phyloP scores from a whole-genome alignment of 2,888 invertebrate genomes.

The Gastracanthus pulcherrimus region DNA sequence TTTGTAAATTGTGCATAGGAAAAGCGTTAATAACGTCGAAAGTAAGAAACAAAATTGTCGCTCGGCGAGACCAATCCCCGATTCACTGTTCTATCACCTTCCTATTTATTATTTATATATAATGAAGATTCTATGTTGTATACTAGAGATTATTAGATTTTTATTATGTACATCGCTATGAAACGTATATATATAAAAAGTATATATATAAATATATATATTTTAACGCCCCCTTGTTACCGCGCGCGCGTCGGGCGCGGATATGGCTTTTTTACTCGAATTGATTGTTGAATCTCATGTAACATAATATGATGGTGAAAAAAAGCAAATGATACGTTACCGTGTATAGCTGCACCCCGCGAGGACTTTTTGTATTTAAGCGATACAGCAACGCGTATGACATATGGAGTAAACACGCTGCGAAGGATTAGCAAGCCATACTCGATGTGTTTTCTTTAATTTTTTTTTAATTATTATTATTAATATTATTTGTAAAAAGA shows the following conservation, averaged over 20 bases:
- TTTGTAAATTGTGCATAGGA: conserved; percentile 47
- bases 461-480: conserved; percentile 32
- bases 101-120: conserved; percentile 74
- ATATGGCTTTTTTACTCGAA: conserved; percentile 75
- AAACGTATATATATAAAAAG: conserved; percentile 71
- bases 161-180: conserved; percentile 75
- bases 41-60: conserved; percentile 40
- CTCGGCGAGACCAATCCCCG: conserved; percentile 34
- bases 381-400: conserved; percentile 69
- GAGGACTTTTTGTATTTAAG: conserved; percentile 72
- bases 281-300: conserved; percentile 76
- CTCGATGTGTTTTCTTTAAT: conserved; percentile 64
- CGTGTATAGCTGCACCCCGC: conserved; percentile 72
- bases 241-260: conserved; percentile 71
- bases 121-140: conserved; percentile 71
- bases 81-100: conserved; percentile 39
- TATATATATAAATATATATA: conserved; percentile 62
- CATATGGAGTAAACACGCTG: conserved; percentile 69
- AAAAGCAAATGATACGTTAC: conserved; percentile 67
- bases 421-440: conserved; percentile 70
- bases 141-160: conserved; percentile 75
- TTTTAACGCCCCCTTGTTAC: conserved; percentile 74
- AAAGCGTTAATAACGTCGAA: conserved; percentile 51
- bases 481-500: conserved; percentile 52
- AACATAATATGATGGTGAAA: conserved; percentile 66